phyloP scores from a whole-genome alignment of 1,140 invertebrate species.

The Holcopasites calliopsidis region DNA sequence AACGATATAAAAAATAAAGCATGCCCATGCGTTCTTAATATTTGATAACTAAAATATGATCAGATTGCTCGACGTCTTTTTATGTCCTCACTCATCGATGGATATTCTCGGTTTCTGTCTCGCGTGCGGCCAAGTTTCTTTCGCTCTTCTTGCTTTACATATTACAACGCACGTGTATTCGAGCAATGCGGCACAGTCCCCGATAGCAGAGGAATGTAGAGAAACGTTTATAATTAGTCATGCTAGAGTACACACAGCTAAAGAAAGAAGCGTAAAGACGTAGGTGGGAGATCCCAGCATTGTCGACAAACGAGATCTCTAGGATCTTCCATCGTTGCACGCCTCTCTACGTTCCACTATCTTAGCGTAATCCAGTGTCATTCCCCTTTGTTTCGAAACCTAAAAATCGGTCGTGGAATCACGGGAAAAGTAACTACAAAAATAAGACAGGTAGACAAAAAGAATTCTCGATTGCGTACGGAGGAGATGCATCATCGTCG shows the following conservation, averaged over 20 bases:
- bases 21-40: no score
- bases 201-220: constrained; percentile 49
- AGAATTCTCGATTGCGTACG: neutral
- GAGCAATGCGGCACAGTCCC: constrained; percentile 21
- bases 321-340: constrained; percentile 24
- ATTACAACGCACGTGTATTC: constrained; percentile 17
- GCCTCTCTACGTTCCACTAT: neutral
- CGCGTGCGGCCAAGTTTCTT: neutral
- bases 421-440: accelerated
- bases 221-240: constrained; percentile 53
- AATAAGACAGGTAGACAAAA: neutral
- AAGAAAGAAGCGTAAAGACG: constrained; percentile 15
- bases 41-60: no score
- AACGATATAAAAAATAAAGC: no score
- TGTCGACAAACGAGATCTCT: constrained; percentile 20
- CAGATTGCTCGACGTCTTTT: neutral
- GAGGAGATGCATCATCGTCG: neutral
- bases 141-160: no score
- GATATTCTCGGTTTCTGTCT: no score
- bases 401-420: neutral
- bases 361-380: no score
- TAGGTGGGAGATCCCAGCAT: constrained; percentile 19
- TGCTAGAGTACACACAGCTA: constrained; percentile 21
- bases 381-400: neutral
- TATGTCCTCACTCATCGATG: neutral